Evolutionary conservation across 2,888 invertebrate genomes (phyloP), one percentile per base, ranked within the genome.

Genomic region (Venustoraphidia nigricollis): DNA sequence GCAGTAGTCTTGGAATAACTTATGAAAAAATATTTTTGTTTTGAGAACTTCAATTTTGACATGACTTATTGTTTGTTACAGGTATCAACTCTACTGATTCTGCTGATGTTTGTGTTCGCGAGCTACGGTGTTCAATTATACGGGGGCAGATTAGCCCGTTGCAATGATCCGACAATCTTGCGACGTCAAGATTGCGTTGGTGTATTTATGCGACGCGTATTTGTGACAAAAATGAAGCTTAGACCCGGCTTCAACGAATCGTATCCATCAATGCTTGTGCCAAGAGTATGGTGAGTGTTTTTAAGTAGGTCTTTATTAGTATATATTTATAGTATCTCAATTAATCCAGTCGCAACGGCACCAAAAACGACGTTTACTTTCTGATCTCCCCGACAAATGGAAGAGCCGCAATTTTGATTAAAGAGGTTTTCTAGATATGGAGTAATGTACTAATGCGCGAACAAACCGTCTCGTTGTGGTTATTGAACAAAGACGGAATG

Each of bases 101-200:
- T 98, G 36, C 73, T 98, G 55, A 96, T 99, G 91, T 99, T 98
- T 67, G 92, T 98, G 34, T 99, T 99, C 67, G 98, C 98, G 44
- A 95, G 93, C 62, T 98, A 96, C 61, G 98, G 98, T 0, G 96
- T 98, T 0, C 98, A 98, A 64, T 72, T 97, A 46, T 96, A 96
- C 61, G 98, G 98, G 2, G 98, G 98, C 3, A 80, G 90, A 60
- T 70, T 98, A 59, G 96, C 96, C 0, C 78, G 95, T 34, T 96
- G 98, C 65, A 99, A 98, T 66, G 98, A 99, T 68, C 94, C 91
- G 0, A 85, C 81, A 1, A 88, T 97, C 53, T 67, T 72, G 0
- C 73, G 74, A 34, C 76, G 96, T 53, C 86, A 86, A 59, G 81
- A 94, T 56, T 95, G 94, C 64, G 88, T 90, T 5, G 98, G 98